Evolutionary conservation across 1,140 invertebrate species (phyloP).

Genomic region (Heterodera schachtii): DNA sequence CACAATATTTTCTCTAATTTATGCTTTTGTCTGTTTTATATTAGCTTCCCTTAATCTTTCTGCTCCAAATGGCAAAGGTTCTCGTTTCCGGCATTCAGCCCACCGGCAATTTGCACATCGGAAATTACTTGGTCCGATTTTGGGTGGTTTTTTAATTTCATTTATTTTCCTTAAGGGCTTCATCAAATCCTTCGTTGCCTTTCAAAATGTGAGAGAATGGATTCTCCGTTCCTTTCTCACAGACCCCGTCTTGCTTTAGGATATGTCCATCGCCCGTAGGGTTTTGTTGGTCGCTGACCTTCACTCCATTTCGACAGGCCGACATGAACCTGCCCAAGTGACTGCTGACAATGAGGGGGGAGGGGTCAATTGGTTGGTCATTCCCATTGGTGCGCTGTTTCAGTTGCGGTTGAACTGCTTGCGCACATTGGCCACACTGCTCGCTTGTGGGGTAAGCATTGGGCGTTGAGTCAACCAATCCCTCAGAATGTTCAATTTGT

Average conservation of each 20-base stretch:
- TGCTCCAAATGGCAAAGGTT: conserved; percentile 13
- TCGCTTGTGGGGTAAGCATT: conserved; percentile 80
- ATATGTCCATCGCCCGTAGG: conserved; percentile 69
- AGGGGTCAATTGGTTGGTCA: no score
- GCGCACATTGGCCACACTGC: conserved; percentile 78
- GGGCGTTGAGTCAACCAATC: background rate
- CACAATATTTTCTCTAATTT: background rate
- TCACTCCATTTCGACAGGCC: conserved; percentile 80
- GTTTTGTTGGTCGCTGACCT: conserved; percentile 88
- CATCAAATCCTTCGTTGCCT: conserved; percentile 80
- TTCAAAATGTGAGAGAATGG: conserved; percentile 74
- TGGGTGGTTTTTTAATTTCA: background rate
- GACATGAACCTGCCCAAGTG: conserved; percentile 78
- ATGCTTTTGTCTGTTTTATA: no score
- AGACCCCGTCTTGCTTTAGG: conserved; percentile 32
- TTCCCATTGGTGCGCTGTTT: conserved; percentile 26
- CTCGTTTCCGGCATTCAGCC: conserved; percentile 94
- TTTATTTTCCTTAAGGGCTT: conserved; percentile 72
- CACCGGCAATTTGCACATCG: conserved; percentile 87
- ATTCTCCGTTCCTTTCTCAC: conserved; percentile 46
- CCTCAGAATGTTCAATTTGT: background rate
- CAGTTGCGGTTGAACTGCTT: conserved; percentile 73
- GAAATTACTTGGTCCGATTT: conserved; percentile 81
- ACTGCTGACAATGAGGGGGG: no score
- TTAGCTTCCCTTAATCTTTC: no score